Evolutionary conservation across 1,140 invertebrate genomes (phyloP), one percentile per base, ranked within the genome.

Genomic region (Diorhabda elongata): DNA sequence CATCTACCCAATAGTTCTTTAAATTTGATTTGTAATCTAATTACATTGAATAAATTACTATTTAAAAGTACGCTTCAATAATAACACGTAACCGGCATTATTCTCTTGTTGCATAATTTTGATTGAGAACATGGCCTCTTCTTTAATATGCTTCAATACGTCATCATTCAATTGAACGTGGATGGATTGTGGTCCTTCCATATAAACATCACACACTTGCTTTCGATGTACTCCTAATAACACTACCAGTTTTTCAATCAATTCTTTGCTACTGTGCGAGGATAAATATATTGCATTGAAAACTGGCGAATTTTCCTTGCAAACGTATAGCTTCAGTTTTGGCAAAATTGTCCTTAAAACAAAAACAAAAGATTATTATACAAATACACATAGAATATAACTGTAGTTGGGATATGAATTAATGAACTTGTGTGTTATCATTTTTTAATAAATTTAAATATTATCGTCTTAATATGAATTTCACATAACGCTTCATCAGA

Each of bases 281-380:
- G 90, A 85, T 68, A 96, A 81, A 77, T 93, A 95, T 8, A 95
- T 82, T n/a, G 91, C 91, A 81, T 91, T 89, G 85, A 91, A 95
- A 4, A 91, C 85, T 67, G 82, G 83, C 59, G 81, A 83, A 74
- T 88, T 85, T 66, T 91, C 87, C 69, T 89, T 81, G 71, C 90
- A 91, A 58, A 94, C 88, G 79, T 93, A 95, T 11, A 96, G 82
- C 3, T 91, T 94, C 66, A 94, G 83, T 63, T 91, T 87, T 0
- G 93, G 92, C 26, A 87, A 83, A 66, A 93, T 89, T 42, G 86
- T 83, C 79, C 91, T 92, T 80, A 66, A 69, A 72, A 58, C 5
- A 47, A 63, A 52, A 52, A 52, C 4, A 52, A 52, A 52, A 26
- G 26, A 0, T 26, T 26, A 26, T 26, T 26, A 26, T 26, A 26